Evolutionary conservation across 2,113 vertebrate genomes (phyloP).

Genomic region (Podocnemis expansa): DNA sequence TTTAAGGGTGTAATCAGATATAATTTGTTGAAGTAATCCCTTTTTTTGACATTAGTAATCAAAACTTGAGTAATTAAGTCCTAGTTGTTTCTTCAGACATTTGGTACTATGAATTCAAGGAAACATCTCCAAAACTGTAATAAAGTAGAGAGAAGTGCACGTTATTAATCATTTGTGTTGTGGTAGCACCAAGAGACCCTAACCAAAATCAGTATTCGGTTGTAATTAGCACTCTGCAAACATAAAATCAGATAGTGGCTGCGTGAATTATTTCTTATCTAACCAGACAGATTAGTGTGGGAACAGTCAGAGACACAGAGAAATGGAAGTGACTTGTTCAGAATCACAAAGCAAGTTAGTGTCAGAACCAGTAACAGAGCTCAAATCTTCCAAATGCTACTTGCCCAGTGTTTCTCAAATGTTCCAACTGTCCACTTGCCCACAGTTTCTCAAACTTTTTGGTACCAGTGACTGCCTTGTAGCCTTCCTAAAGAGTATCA

Average conservation of each 20-base stretch:
- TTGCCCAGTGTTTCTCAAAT: not conserved
- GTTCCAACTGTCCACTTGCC: not conserved
- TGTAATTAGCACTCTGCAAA: not conserved
- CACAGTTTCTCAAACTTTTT: not conserved
- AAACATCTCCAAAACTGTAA: not conserved
- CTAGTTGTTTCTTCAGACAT: fast-evolving
- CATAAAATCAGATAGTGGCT: fast-evolving
- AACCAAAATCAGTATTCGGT: not conserved
- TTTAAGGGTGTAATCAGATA: not conserved
- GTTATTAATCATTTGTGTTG: not conserved
- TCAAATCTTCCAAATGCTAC: not conserved
- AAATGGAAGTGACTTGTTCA: not conserved
- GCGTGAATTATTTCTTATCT: not conserved
- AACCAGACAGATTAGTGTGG: not conserved
- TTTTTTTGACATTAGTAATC: not conserved
- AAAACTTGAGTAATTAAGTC: not conserved
- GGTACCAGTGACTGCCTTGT: not conserved
- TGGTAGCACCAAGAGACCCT: not conserved
- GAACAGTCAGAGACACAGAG: not conserved
- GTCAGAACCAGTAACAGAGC: not conserved
- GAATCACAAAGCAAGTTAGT: not conserved
- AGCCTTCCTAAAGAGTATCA: not conserved
- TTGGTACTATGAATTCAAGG: not conserved
- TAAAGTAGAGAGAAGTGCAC: not conserved
- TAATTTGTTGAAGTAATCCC: not conserved